Percentiles rank a stretch among this genome's conserved stretches.
Conservation (phyloP, 2,113 vertebrate species). For the Coracopsis vasa region DNA sequence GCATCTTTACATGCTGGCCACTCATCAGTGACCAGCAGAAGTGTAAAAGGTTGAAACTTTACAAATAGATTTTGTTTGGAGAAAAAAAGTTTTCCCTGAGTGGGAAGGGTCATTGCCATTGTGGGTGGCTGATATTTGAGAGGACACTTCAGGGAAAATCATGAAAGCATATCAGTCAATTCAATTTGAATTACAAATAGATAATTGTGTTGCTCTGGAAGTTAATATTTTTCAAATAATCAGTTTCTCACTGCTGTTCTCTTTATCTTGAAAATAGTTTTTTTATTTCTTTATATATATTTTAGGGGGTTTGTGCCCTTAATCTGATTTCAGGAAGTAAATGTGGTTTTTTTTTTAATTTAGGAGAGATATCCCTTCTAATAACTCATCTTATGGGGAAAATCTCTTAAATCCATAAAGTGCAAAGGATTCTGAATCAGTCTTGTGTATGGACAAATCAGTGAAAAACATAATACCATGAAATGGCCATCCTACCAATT, state of each 20-base stretch:
- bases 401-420: neutral
- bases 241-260: neutral
- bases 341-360: neutral
- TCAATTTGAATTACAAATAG: neutral
- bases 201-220: neutral
- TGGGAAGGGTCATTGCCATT: neutral
- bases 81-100: neutral
- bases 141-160: neutral
- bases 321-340: neutral
- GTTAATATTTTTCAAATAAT: neutral
- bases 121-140: neutral
- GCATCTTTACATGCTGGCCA: neutral
- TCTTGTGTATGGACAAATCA: neutral
- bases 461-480: neutral
- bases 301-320: neutral
- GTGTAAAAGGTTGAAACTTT: neutral
- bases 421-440: neutral
- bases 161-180: neutral
- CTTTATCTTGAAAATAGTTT: neutral
- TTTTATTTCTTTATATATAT: neutral
- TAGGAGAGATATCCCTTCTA: neutral
- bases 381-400: neutral
- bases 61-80: neutral
- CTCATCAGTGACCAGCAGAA: neutral
- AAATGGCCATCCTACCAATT: neutral